Conservation (phyloP, 2,113 vertebrate species). For the Xiphorhynchus elegans region DNA sequence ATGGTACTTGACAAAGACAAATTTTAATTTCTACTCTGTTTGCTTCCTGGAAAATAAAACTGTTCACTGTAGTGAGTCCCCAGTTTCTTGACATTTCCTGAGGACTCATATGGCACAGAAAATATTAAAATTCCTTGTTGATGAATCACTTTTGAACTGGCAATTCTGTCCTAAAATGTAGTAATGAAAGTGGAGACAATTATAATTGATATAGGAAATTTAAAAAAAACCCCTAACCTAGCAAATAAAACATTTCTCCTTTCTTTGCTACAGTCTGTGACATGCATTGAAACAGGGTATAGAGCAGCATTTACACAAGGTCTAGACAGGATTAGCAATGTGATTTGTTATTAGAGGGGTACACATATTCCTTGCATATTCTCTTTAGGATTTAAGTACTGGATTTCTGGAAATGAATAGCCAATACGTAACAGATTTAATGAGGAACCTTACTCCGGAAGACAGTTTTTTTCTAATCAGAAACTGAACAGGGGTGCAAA, state of each 20-base stretch:
- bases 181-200: neutral
- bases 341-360: neutral
- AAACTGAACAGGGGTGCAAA: fast-evolving
- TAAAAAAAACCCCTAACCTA: neutral
- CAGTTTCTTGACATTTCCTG: neutral
- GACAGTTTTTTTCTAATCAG: neutral
- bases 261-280: neutral
- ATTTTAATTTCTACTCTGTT: neutral
- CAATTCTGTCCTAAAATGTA: neutral
- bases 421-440: neutral
- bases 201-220: neutral
- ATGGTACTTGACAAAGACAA: neutral
- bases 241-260: neutral
- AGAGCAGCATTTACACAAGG: neutral
- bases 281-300: neutral
- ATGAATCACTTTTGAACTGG: neutral
- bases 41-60: neutral
- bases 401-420: neutral
- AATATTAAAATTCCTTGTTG: neutral
- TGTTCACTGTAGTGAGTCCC: neutral
- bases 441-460: neutral
- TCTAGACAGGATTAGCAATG: neutral
- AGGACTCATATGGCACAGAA: neutral
- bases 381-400: neutral
- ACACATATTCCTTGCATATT: neutral